Percentiles rank a stretch among this genome's conserved stretches.
phyloP scores from a whole-genome alignment of 2,797 vertebrate species.

The Spinus pinus region DNA sequence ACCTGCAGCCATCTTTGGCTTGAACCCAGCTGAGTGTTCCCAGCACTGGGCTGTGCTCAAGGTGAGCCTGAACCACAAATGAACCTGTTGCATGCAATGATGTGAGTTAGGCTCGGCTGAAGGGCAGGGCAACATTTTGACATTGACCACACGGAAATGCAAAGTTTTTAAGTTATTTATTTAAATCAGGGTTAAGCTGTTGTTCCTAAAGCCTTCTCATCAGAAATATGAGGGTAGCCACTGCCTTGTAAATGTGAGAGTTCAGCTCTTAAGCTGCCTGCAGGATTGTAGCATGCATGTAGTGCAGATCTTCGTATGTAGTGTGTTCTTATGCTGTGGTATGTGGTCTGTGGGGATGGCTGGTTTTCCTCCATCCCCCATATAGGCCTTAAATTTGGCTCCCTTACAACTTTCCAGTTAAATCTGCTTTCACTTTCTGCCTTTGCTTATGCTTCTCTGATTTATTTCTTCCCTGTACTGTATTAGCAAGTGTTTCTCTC shows the following conservation, averaged over 20 bases:
- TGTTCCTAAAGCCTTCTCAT: background rate
- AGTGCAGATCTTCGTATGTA: background rate
- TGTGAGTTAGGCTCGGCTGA: background rate
- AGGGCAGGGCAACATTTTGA: background rate
- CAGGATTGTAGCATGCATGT: accelerated
- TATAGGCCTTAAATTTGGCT: background rate
- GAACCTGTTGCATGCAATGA: background rate
- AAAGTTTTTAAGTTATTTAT: background rate
- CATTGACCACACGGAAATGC: background rate
- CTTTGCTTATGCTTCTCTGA: background rate
- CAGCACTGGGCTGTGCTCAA: background rate
- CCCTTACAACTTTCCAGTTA: background rate
- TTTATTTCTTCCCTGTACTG: background rate
- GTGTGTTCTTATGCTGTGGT: background rate
- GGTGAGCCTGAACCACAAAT: background rate
- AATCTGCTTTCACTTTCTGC: background rate
- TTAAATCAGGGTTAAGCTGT: background rate
- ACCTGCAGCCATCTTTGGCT: background rate
- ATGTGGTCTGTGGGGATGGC: background rate
- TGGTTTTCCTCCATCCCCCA: background rate
- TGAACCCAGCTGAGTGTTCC: background rate
- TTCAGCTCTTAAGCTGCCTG: accelerated
- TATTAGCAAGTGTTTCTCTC: background rate
- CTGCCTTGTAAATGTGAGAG: background rate
- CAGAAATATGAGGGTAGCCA: background rate